Percentiles rank a stretch among this genome's conserved stretches.
Conservation (phyloP, 23 tunicate genomes). For the Styela plicata region DNA sequence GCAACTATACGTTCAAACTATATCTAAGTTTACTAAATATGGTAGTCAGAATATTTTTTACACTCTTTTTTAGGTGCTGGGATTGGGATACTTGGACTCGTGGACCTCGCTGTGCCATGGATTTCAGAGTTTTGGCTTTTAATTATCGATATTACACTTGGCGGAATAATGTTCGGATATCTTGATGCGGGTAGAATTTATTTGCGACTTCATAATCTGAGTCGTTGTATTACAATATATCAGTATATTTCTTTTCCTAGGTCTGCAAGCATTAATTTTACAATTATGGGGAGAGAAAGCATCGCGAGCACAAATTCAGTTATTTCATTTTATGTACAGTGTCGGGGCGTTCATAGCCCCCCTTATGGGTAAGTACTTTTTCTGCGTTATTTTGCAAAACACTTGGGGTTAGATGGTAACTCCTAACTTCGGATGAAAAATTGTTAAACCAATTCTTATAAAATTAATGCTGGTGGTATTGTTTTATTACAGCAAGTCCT, state of each 20-base stretch:
- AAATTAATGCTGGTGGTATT: background rate
- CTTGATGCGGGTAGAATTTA: constrained; percentile 34
- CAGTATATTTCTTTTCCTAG: background rate
- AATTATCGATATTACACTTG: constrained; percentile 18
- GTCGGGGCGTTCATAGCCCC: constrained; percentile 91
- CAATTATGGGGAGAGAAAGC: constrained; percentile 90
- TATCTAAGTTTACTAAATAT: too few relatives aligned
- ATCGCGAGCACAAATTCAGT: constrained; percentile 77
- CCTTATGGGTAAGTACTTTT: constrained; percentile 58
- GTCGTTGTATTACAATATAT: background rate
- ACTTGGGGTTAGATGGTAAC: too few relatives aligned
- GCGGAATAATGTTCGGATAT: constrained; percentile 47
- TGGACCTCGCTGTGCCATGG: constrained; percentile 37
- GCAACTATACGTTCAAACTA: too few relatives aligned
- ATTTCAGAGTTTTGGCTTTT: constrained; percentile 22
- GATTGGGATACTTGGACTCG: constrained; percentile 2
- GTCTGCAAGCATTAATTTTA: constrained; percentile 37
- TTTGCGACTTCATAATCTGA: background rate
- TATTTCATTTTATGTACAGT: constrained; percentile 79
- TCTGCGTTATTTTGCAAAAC: too few relatives aligned
- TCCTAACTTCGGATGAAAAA: too few relatives aligned
- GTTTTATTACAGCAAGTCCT: constrained; percentile 52
- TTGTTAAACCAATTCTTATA: too few relatives aligned
- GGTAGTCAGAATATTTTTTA: too few relatives aligned
- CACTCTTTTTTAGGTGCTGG: constrained; percentile 1